phyloP scores from a whole-genome alignment of 2,888 invertebrate species.

The Pegoplata infirma region DNA sequence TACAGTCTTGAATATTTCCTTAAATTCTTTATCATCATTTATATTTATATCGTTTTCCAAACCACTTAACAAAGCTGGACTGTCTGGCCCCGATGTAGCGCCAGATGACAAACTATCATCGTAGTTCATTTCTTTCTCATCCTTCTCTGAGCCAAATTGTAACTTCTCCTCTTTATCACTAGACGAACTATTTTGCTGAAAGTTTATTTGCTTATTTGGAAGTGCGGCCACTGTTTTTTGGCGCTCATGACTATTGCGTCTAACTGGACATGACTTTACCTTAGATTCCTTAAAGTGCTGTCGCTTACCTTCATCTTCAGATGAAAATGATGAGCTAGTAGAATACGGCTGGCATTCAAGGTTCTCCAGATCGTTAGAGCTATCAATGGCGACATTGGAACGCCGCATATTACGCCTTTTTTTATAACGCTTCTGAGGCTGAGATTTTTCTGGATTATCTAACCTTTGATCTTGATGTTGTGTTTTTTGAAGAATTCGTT shows the following conservation, averaged over 20 bases:
- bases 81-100: constrained; percentile 93
- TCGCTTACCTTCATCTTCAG: constrained; percentile 76
- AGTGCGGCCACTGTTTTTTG: background rate
- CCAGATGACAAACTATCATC: constrained; percentile 84
- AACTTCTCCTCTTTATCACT: background rate
- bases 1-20: constrained; percentile 35
- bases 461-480: constrained; percentile 1
- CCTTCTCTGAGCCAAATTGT: constrained; percentile 63
- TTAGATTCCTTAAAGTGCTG: constrained; percentile 36
- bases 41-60: constrained; percentile 79
- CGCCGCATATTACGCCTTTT: constrained; percentile 59
- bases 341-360: constrained; percentile 54
- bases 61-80: constrained; percentile 85
- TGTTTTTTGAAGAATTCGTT: constrained; percentile 11
- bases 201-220: constrained; percentile 5
- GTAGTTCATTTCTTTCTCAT: constrained; percentile 65
- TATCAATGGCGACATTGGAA: constrained; percentile 45
- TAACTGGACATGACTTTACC: constrained; percentile 2
- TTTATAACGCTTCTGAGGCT: constrained; percentile 46
- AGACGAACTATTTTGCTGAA: background rate
- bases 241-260: constrained; percentile 32
- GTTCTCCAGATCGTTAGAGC: constrained; percentile 26
- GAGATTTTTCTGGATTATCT: constrained; percentile 12
- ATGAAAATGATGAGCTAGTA: constrained; percentile 77
- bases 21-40: constrained; percentile 32